Evolutionary conservation across 1,140 invertebrate species (phyloP), one percentile per base, ranked within the genome.

Genomic region (Oryzaephilus surinamensis): DNA sequence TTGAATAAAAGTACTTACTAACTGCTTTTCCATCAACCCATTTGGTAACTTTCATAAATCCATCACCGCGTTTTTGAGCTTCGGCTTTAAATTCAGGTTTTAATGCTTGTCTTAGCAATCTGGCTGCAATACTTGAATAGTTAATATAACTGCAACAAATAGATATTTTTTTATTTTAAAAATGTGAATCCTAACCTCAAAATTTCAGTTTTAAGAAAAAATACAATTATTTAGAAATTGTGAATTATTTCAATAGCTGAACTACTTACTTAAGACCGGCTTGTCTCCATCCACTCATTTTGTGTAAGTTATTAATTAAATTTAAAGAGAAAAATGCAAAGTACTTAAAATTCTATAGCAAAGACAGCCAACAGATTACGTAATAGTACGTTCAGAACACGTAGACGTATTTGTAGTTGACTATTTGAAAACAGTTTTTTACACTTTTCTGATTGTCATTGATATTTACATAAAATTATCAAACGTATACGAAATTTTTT

Each of bases 81-180:
- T 86, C 86, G 10, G 64, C 65, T 53, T 67, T 72, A 0, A 83
- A 44, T 20, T 90, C 79, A 1, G 72, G 52, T 62, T 90, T 92
- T 38, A 95, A 60, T 12, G 84, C 74, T 56, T 78, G 68, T 15
- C 90, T 72, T 28, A 93, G 66, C 20, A 89, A 63, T 58, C 72
- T 78, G 7, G 89, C 88, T 53, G 87, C 85, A 58, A 93, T 88
- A 58, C 81, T 84, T 16, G 89, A 93, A 60, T 89, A 95, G 66
- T 88, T 86, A 63, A 94, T 84, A 67, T 95, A 95, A 70, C 88
- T 94, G 57, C 46, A 70, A 72, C 40, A 47, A 43, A 32, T 23
- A 39, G 36, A 18, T 14, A 45, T 33, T 18, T 29, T 37, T 29
- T 35, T 26, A 26, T 42, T 16, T 43, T 41, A 34, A 27, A 41